Evolutionary conservation across 2,888 invertebrate species (phyloP).

Genomic region (Acrocyrtus sp.): DNA sequence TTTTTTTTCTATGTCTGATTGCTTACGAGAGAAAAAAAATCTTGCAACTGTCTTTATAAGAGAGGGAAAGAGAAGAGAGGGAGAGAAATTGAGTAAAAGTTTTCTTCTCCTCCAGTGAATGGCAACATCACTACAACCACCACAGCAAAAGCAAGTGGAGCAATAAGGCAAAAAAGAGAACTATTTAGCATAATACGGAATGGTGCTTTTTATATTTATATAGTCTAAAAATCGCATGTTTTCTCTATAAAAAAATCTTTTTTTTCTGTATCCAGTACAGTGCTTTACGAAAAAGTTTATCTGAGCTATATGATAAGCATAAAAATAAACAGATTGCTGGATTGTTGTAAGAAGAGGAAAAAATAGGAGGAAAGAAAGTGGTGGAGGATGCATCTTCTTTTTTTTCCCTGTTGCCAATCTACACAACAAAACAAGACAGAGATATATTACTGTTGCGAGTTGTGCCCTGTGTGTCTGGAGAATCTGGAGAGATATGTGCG

Average conservation of each 20-base stretch:
- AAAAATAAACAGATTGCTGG: no score
- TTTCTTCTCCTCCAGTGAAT: no score
- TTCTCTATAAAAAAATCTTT: no score
- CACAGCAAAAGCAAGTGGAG: not conserved
- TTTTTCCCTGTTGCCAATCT: constrained; percentile 30
- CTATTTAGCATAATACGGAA: no score
- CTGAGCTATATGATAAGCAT: no score
- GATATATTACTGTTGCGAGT: constrained; percentile 41
- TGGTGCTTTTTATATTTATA: no score
- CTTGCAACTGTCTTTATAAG: no score
- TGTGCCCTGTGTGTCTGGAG: constrained; percentile 31
- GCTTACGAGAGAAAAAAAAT: not conserved
- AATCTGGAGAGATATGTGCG: constrained; percentile 15
- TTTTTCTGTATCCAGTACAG: no score
- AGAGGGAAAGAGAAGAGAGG: no score
- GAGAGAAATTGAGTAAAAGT: not conserved
- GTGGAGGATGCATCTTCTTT: constrained; percentile 13
- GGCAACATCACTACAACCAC: not conserved
- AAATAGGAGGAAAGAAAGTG: not conserved
- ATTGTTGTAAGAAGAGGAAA: no score
- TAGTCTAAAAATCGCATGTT: no score
- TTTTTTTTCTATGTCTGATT: constrained; percentile 3
- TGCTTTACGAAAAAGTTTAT: no score
- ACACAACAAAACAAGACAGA: constrained; percentile 32
- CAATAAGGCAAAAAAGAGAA: constrained; percentile 17